Percentiles rank a stretch among this genome's conserved stretches.
Evolutionary conservation across 2,797 vertebrate species (phyloP).

Genomic region (Merluccius polli): DNA sequence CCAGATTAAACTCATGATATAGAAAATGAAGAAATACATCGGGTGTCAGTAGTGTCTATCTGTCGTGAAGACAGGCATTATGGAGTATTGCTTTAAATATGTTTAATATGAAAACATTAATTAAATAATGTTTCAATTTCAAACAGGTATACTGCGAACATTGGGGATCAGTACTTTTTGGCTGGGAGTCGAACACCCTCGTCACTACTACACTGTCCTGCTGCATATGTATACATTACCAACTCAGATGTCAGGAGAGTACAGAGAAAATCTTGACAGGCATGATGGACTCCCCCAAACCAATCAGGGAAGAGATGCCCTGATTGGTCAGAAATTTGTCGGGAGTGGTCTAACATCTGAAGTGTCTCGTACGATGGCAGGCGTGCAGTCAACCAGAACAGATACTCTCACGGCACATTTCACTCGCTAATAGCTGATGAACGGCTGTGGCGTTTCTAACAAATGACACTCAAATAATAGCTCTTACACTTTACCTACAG

Average conservation of each 20-base stretch:
- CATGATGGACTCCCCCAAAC: background rate
- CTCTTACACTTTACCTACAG: background rate
- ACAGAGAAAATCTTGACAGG: background rate
- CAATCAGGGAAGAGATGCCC: constrained; percentile 2
- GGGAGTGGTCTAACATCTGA: background rate
- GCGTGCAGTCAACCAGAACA: background rate
- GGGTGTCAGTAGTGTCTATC: too few species aligned
- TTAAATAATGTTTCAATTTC: background rate
- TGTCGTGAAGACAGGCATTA: too few species aligned
- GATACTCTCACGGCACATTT: background rate
- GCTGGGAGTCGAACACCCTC: too few species aligned
- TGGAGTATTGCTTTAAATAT: too few species aligned
- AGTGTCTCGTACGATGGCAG: background rate
- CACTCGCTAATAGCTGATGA: background rate
- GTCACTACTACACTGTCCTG: too few species aligned
- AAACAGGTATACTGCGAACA: background rate
- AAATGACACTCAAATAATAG: background rate
- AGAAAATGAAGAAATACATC: too few species aligned
- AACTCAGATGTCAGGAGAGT: too few species aligned
- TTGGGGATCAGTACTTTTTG: background rate
- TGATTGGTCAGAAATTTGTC: background rate
- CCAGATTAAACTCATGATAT: background rate
- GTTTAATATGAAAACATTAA: background rate
- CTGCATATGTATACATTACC: too few species aligned
- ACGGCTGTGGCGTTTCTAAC: background rate